Percentiles rank a stretch among this genome's conserved stretches.
Evolutionary conservation across 1,140 invertebrate genomes (phyloP).

Genomic region (Ylistrum balloti): DNA sequence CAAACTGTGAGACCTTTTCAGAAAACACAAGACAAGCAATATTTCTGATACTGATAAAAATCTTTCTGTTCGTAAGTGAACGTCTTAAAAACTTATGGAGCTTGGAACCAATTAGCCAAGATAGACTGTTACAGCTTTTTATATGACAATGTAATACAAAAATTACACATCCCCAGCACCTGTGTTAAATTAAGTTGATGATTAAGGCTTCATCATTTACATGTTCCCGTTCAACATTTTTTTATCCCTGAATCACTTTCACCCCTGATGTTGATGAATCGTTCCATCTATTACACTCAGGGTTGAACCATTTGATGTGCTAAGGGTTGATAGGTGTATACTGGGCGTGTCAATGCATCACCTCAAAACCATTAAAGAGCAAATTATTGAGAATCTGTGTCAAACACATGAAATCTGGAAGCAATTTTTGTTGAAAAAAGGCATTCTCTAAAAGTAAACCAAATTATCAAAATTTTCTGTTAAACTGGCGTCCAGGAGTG

Average conservation of each 20-base stretch:
- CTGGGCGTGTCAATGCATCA: background rate
- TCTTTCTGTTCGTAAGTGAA: no score
- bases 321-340: background rate
- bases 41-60: no score
- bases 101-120: background rate
- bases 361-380: background rate
- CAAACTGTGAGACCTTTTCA: no score
- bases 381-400: constrained; percentile 25
- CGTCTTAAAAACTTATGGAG: no score
- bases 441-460: background rate
- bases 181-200: background rate
- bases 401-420: background rate
- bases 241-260: background rate
- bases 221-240: background rate
- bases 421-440: background rate
- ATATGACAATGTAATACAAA: background rate
- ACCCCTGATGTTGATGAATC: background rate
- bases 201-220: background rate
- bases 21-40: no score
- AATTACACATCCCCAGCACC: background rate
- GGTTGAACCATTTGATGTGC: background rate
- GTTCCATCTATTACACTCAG: background rate
- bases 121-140: background rate
- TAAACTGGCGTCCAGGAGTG: no score
- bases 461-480: background rate